phyloP scores from a whole-genome alignment of 2,797 vertebrate species.

The Acridotheres tristis region DNA sequence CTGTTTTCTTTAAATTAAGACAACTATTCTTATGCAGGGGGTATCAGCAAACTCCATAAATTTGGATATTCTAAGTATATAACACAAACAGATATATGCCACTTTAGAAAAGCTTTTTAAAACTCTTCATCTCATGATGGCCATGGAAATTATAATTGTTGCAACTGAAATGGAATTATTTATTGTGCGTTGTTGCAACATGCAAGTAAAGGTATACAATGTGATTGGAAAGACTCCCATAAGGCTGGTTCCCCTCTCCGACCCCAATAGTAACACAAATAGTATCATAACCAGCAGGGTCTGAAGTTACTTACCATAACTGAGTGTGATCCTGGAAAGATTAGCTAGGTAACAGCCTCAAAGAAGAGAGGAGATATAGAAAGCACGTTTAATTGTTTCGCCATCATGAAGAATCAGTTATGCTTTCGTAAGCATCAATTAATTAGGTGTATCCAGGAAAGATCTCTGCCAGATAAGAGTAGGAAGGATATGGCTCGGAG shows the following conservation, averaged over 20 bases:
- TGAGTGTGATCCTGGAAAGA: background rate
- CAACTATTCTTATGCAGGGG: background rate
- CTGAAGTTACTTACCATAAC: background rate
- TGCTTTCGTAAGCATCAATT: background rate
- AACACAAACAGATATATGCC: background rate
- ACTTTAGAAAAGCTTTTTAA: background rate
- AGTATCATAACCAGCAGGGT: background rate
- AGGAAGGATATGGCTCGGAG: background rate
- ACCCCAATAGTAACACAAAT: accelerated
- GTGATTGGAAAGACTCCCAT: background rate
- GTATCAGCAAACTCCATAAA: background rate
- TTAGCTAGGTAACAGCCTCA: background rate
- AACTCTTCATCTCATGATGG: background rate
- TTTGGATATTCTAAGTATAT: background rate
- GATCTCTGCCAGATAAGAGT: background rate
- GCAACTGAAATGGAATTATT: background rate
- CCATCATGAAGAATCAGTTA: background rate
- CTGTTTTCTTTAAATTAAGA: background rate
- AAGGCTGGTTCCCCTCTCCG: accelerated
- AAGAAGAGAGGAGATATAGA: background rate
- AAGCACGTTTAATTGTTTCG: background rate
- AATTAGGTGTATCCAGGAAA: background rate
- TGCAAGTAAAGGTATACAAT: background rate
- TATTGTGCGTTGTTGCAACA: background rate
- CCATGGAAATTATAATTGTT: background rate